Base-by-base conservation (phyloP, 1,140 invertebrate genomes). In the Tetragnatha versicolor region DNA sequence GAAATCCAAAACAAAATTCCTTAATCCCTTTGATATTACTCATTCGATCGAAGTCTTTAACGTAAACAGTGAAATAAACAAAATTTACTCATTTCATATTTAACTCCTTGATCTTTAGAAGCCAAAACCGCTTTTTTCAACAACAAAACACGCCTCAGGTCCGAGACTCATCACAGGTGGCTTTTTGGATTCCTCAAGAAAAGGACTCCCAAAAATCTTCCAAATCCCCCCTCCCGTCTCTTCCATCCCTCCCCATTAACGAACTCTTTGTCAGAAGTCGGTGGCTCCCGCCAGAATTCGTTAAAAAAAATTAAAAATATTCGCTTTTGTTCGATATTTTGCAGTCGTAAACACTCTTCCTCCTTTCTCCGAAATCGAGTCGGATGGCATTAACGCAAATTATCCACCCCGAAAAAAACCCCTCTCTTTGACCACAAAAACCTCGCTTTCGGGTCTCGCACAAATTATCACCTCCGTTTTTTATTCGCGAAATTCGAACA, bases 401-500 rank as follows among this genome's bases (percentile, higher is more conserved):
- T 60, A 75, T 61, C 58, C 39, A 6, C 20, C 55, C 31, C 55
- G 35, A 58, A 58, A 58, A 58, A 58, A 58, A 47, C 42, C n/a
- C 20, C 20, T 47, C 42, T 2, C 29, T 39, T 7, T 14, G 27
- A 29, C 12, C 5, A 60, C 2, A 60, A 69, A 69, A 61, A 35
- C 4, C 25, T 63, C n/a, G 3, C 39, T 22, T 37, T n/a, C 17
- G 9, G 29, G 14, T 31, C 55, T 39, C 42, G 22, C 72, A 61
- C 72, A 75, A 75, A 75, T 75, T 75, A 63, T 75, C 58, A 55
- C 72, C 51, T 60, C 4, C 51, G 20, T 58, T 75, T 75, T 63
- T 75, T 63, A 75, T 75, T 75, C 58, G n/a, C n/a, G 29, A 22
- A 63, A 31, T 75, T 75, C 58, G 55, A 61, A 63, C 72, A 75